Percentiles rank a stretch among this genome's conserved stretches.
Conservation (phyloP, 1,140 invertebrate species). For the Orius laevigatus region DNA sequence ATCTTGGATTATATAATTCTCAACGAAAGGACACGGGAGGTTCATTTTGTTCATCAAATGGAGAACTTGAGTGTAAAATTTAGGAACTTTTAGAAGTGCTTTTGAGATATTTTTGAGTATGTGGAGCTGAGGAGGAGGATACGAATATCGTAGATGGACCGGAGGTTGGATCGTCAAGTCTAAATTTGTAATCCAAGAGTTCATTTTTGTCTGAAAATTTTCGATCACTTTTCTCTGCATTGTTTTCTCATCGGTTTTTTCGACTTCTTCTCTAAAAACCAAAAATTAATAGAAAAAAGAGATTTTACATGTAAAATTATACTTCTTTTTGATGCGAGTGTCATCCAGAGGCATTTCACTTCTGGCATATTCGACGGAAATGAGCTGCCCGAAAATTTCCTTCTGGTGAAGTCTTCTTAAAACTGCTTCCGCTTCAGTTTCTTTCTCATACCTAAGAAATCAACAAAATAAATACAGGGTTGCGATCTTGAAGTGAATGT, state of each 20-base stretch:
- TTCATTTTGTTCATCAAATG: slow-evolving; percentile 96
- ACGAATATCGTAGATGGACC: slow-evolving; percentile 51
- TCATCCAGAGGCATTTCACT: background rate
- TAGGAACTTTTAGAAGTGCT: slow-evolving; percentile 51
- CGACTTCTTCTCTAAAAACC: slow-evolving; percentile 6
- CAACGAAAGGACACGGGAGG: slow-evolving; percentile 67
- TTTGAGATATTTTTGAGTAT: slow-evolving; percentile 64
- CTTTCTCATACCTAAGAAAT: slow-evolving; percentile 37
- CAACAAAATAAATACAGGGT: slow-evolving; percentile 15
- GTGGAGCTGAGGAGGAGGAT: slow-evolving; percentile 52
- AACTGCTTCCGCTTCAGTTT: slow-evolving; percentile 36
- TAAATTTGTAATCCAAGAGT: slow-evolving; percentile 45
- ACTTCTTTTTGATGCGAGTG: background rate
- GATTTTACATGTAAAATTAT: too few relatives aligned
- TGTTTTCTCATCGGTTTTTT: slow-evolving; percentile 16
- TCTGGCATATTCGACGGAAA: slow-evolving; percentile 45
- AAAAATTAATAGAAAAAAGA: background rate
- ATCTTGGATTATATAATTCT: slow-evolving; percentile 26
- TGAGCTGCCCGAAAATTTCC: slow-evolving; percentile 35
- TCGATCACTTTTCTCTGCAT: slow-evolving; percentile 31
- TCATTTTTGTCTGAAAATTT: slow-evolving; percentile 47
- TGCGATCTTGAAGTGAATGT: background rate
- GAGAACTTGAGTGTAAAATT: slow-evolving; percentile 69
- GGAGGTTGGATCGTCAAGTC: slow-evolving; percentile 55
- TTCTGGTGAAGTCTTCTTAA: slow-evolving; percentile 45